Evolutionary conservation across 2,797 vertebrate species (phyloP).

Genomic region (Parauchenoglanis ngamensis): DNA sequence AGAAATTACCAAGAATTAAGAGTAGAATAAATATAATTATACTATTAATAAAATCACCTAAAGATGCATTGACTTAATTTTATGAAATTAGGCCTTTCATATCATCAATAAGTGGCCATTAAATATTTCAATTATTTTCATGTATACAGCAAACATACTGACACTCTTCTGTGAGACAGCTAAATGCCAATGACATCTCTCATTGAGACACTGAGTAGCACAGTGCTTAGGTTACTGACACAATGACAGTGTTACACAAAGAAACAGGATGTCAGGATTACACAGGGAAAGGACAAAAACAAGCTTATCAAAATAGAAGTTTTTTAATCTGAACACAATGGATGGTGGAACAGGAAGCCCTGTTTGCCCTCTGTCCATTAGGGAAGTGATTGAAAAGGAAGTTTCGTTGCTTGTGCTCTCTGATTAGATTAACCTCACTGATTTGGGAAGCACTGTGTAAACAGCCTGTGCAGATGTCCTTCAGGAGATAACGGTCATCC

Average conservation of each 20-base stretch:
- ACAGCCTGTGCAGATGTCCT: slow-evolving; percentile 80
- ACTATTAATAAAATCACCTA: not conserved
- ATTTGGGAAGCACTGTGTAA: slow-evolving; percentile 70
- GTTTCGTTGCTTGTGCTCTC: slow-evolving; percentile 75
- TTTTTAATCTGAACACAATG: slow-evolving; percentile 72
- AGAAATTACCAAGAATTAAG: not conserved
- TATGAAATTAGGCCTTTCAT: not conserved
- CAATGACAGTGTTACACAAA: slow-evolving; percentile 58
- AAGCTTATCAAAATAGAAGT: slow-evolving; percentile 77
- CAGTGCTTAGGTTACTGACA: slow-evolving; percentile 40
- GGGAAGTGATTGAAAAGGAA: slow-evolving; percentile 79
- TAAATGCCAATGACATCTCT: slow-evolving; percentile 27
- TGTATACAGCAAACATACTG: slow-evolving; percentile 13
- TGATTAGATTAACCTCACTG: slow-evolving; percentile 78
- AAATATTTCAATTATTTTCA: not conserved
- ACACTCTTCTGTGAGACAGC: not conserved
- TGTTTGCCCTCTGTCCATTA: slow-evolving; percentile 71
- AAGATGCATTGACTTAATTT: not conserved
- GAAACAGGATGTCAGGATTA: slow-evolving; percentile 72
- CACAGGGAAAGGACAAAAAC: slow-evolving; percentile 63
- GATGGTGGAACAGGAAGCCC: slow-evolving; percentile 81
- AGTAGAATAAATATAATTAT: not conserved
- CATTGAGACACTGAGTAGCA: slow-evolving; percentile 10
- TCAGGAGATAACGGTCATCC: slow-evolving; percentile 76
- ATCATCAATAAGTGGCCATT: not conserved